Evolutionary conservation across 2,888 invertebrate species (phyloP).

Genomic region (Drosophila kuntzei): DNA sequence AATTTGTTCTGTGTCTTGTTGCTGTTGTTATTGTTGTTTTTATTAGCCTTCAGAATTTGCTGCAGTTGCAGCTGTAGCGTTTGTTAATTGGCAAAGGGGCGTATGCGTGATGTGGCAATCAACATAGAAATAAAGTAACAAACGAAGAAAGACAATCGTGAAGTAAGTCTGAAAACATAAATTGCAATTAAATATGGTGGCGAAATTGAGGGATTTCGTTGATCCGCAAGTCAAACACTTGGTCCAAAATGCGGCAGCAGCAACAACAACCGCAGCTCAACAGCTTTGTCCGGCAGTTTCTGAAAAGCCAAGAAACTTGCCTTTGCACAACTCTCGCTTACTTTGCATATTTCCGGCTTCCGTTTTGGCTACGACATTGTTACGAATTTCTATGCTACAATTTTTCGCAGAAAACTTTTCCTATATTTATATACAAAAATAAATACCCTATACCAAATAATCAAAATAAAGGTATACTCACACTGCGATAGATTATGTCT

Average conservation of each 20-base stretch:
- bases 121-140: not conserved
- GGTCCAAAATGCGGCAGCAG: slow-evolving; percentile 4
- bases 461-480: not conserved
- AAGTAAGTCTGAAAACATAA: slow-evolving; percentile 20
- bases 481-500: not conserved
- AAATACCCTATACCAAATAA: not conserved
- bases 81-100: slow-evolving; percentile 65
- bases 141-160: slow-evolving; percentile 21
- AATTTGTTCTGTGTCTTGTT: slow-evolving; percentile 22
- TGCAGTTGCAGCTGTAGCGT: slow-evolving; percentile 24
- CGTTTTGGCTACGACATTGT: slow-evolving; percentile 49
- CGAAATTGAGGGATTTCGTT: slow-evolving; percentile 26
- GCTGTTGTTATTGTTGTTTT: slow-evolving; percentile 15
- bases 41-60: slow-evolving; percentile 11
- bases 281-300: slow-evolving; percentile 37
- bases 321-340: slow-evolving; percentile 37
- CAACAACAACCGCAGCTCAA: slow-evolving; percentile 10
- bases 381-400: slow-evolving; percentile 35
- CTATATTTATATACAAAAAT: slow-evolving; percentile 33
- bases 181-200: slow-evolving; percentile 37
- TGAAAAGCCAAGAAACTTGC: slow-evolving; percentile 27
- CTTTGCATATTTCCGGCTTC: slow-evolving; percentile 63
- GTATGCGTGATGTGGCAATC: slow-evolving; percentile 47
- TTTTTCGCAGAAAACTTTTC: slow-evolving; percentile 39
- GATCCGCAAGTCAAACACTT: slow-evolving; percentile 39